phyloP scores from a whole-genome alignment of 2,113 vertebrate genomes.

The Plotosus lineatus region DNA sequence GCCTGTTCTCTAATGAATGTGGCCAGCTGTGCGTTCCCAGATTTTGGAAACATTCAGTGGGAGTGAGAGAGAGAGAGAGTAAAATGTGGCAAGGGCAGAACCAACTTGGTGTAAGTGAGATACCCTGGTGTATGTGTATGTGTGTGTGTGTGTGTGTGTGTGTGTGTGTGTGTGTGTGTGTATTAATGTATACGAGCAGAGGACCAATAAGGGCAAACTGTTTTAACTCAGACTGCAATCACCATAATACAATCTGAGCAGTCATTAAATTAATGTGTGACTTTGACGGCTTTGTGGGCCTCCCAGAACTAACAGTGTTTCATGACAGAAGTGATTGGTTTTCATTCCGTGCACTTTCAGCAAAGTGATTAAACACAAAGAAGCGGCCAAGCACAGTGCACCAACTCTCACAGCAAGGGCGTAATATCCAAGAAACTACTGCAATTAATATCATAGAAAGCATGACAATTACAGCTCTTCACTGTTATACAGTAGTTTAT shows the following conservation, averaged over 20 bases:
- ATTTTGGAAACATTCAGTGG: constrained; percentile 31
- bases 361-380: constrained; percentile 4
- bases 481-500: too few relatives aligned
- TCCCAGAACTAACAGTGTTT: constrained; percentile 28
- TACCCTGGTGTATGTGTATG: background rate
- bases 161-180: background rate
- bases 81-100: background rate
- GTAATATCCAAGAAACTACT: background rate
- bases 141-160: background rate
- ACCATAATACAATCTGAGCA: constrained; percentile 35
- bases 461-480: background rate
- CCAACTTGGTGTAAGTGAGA: background rate
- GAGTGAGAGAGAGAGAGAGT: constrained; percentile 30
- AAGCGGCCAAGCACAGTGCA: background rate
- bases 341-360: constrained; percentile 13
- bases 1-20: constrained; percentile 22
- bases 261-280: constrained; percentile 47
- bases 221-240: constrained; percentile 28
- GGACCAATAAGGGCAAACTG: constrained; percentile 6
- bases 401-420: background rate
- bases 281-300: constrained; percentile 41
- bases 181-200: background rate
- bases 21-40: constrained; percentile 40
- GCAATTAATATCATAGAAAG: background rate
- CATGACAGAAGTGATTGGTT: constrained; percentile 39